A percentile compares a stretch with the other conserved stretches of the same genome.
These are phyloP conservation scores for Neopipo cinnamomea DNA, from an alignment of 2,113 vertebrate species.

Conservation along the genomic window DNA sequence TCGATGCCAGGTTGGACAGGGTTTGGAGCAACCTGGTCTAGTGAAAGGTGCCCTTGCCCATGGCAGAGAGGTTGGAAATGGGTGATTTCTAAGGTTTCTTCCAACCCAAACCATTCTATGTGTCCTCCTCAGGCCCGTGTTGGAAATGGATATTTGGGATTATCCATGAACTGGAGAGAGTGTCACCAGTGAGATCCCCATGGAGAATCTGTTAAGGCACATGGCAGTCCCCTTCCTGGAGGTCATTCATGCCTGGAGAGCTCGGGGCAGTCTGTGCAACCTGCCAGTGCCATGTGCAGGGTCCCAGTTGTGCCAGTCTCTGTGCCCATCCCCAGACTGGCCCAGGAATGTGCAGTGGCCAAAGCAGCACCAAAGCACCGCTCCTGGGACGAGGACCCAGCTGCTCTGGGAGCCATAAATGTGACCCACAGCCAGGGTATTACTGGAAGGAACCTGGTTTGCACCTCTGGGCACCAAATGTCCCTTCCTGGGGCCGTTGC, in stretches of 20 bases:
- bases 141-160: background rate
- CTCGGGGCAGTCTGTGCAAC: background rate
- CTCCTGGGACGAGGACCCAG: background rate
- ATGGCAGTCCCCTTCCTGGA: background rate
- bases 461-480: too few species aligned
- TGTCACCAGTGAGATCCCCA: background rate
- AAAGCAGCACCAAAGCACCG: background rate
- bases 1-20: too few species aligned
- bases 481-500: background rate
- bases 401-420: background rate
- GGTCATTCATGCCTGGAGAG: background rate
- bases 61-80: background rate
- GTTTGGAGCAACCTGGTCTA: background rate
- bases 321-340: background rate
- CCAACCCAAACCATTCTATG: background rate
- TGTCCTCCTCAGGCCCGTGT: background rate
- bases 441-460: background rate
- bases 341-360: background rate
- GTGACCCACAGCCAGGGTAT: background rate
- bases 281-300: fast-evolving
- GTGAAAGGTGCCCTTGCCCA: background rate
- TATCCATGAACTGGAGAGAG: background rate
- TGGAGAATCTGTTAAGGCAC: background rate
- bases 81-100: background rate
- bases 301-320: background rate